A percentile compares a stretch with the other conserved stretches of the same genome.
Conservation (phyloP, 2,113 vertebrate species). For the Pelecanoides urinatrix region DNA sequence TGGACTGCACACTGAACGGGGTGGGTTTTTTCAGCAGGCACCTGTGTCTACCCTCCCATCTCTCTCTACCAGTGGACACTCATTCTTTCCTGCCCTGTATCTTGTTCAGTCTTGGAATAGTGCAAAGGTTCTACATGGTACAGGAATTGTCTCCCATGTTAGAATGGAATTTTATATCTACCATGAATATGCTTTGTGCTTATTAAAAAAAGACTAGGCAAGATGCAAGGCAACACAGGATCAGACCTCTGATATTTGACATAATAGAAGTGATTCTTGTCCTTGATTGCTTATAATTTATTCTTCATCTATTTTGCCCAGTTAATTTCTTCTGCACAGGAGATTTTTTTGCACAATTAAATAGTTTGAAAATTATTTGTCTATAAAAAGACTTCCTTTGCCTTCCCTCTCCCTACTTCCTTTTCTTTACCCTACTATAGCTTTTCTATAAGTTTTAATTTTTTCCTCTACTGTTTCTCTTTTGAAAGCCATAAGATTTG, state of each 20-base stretch:
- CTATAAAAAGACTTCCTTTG: neutral
- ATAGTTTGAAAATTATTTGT: neutral
- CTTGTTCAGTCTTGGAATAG: neutral
- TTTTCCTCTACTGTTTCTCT: neutral
- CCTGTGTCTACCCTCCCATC: accelerated
- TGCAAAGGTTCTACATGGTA: neutral
- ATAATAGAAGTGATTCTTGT: neutral
- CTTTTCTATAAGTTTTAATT: neutral
- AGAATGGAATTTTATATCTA: neutral
- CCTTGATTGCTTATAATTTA: neutral
- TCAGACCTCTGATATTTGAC: neutral
- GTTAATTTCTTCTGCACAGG: neutral
- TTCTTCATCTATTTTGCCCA: neutral
- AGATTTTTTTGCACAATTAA: neutral
- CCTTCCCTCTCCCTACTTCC: neutral
- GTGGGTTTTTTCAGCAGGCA: neutral
- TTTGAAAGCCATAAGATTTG: neutral
- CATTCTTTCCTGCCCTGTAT: neutral
- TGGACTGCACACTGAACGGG: neutral
- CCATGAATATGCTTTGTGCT: neutral
- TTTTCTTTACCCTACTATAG: neutral
- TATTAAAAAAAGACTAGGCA: neutral
- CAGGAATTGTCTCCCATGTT: neutral
- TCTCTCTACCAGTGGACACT: neutral
- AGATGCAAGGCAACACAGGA: neutral